A percentile compares a stretch with the other conserved stretches of the same genome.
Conservation (phyloP, 2,888 invertebrate species). For the Lepidonotus clava region DNA sequence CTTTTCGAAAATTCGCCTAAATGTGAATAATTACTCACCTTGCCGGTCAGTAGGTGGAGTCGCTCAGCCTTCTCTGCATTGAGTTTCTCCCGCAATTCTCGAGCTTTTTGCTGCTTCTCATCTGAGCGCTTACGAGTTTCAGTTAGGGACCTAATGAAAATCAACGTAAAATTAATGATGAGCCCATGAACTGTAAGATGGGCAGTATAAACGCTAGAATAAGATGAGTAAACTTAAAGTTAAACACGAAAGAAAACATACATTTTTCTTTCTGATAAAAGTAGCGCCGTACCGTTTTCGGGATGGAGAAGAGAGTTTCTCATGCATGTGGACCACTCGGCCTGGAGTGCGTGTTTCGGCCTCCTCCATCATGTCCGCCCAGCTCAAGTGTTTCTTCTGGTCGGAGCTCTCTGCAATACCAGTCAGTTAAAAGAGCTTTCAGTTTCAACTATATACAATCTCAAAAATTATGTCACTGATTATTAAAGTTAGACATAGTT, state of each 20-base stretch:
- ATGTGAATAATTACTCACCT: constrained; percentile 83
- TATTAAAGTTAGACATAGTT: background rate
- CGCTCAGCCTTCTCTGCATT: constrained; percentile 91
- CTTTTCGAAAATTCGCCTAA: too few species aligned
- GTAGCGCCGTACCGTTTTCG: constrained; percentile 84
- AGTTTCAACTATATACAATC: background rate
- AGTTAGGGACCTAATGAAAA: constrained; percentile 77
- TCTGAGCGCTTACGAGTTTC: constrained; percentile 89
- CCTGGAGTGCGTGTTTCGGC: constrained; percentile 88
- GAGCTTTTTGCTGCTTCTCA: constrained; percentile 94
- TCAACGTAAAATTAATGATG: background rate
- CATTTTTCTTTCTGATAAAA: background rate
- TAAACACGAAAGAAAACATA: background rate
- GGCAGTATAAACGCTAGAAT: too few species aligned
- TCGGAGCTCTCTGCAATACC: constrained; percentile 52
- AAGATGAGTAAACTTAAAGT: too few species aligned
- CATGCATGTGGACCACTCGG: constrained; percentile 93
- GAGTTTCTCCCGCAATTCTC: constrained; percentile 90
- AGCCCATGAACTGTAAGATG: background rate
- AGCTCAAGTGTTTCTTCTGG: constrained; percentile 81
- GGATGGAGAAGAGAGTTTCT: constrained; percentile 95
- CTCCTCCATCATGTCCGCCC: constrained; percentile 88
- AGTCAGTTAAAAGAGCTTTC: background rate
- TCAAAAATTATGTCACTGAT: background rate
- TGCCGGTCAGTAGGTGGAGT: constrained; percentile 90